Base-by-base conservation (phyloP, 2,113 vertebrate genomes). In the Leucosticte australis region DNA sequence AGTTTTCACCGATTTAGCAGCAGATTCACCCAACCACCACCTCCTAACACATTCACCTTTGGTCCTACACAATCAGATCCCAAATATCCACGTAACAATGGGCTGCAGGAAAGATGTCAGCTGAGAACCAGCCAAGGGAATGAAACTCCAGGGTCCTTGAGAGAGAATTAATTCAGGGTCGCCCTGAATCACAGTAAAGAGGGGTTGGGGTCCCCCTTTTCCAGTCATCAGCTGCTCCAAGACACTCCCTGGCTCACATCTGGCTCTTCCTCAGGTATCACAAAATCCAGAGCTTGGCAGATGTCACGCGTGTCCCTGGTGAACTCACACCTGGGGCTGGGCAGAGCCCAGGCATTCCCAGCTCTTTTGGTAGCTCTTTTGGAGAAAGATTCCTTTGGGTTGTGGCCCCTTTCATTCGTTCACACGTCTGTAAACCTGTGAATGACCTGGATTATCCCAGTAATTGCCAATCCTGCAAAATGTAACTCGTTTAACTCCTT, bases 51-150 rank as follows among this genome's bases (percentile, higher is more conserved):
- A 20, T 64, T 56, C 93, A 50, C 12, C 7, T 59, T 80, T 60
- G 76, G 64, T 68, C 86, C 84, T 24, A 23, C 27, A n/a, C 52
- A 14, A 5, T 5, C 70, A 52, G 60, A 70, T 30, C 28, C 70
- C 52, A 47, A 76, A 24, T 4, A 60, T 2, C 47, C 28, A 57
- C 7, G 0, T 19, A 33, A 69, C 50, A 53, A 35, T 0, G 55
- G 57, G 60, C 55, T 55, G 60, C 67, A 62, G 42, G 60, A 37
- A n/a, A 67, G 15, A 19, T 18, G 37, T 39, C 1, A 19, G 31
- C 47, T 2, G 24, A 69, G 81, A 5, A 30, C 22, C 83, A 55
- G 44, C 27, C 46, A 15, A 27, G 0, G 14, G 62, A 65, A 30
- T 3, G 7, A 63, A 62, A 81, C 31, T 56, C 47, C 56, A 59